These are phyloP conservation scores for Teleogryllus occipitalis DNA, from an alignment of 1,140 invertebrate species.

Conservation along the genomic window DNA sequence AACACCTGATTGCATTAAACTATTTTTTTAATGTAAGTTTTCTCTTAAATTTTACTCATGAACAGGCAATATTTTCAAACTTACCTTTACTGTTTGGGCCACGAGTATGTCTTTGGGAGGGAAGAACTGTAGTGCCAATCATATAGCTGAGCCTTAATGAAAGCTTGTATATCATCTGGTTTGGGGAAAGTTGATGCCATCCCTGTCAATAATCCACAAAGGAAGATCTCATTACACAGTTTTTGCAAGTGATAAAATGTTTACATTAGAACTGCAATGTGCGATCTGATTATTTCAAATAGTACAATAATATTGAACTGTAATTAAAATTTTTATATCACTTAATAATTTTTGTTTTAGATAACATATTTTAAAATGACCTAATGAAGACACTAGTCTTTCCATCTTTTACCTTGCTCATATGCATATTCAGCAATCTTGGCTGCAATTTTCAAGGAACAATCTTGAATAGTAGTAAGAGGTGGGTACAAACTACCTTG, in stretches of 20 bases:
- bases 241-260: too few relatives aligned
- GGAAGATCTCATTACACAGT: neutral
- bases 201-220: conserved; percentile 23
- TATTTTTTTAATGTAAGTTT: too few relatives aligned
- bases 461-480: conserved; percentile 58
- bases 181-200: conserved; percentile 34
- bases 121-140: conserved; percentile 60
- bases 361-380: neutral
- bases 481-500: conserved; percentile 70
- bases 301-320: neutral
- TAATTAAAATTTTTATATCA: neutral
- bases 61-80: neutral
- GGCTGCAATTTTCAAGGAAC: conserved; percentile 63
- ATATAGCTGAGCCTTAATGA: conserved; percentile 75
- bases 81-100: conserved; percentile 40
- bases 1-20: too few relatives aligned
- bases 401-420: conserved; percentile 39
- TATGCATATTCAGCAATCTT: conserved; percentile 63
- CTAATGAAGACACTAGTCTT: neutral
- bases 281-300: neutral
- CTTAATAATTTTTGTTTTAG: neutral
- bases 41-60: too few relatives aligned
- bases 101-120: conserved; percentile 55
- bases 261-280: too few relatives aligned
- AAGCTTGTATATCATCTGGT: conserved; percentile 38